Conservation (phyloP, 2,888 invertebrate species). For the Trimorus sp. region DNA sequence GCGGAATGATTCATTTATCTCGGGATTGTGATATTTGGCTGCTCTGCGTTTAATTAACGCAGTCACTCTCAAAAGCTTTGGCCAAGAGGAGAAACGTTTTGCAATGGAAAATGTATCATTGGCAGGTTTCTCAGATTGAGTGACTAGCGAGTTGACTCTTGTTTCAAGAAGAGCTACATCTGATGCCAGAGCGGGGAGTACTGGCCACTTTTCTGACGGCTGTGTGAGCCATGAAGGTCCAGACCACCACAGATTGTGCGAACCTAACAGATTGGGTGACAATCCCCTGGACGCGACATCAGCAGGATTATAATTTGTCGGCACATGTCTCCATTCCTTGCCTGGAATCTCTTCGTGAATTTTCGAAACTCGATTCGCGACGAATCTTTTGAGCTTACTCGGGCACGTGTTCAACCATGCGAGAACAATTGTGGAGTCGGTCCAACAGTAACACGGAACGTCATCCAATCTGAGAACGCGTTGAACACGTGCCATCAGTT, state of each 20-base stretch:
- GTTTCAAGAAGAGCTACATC: too few relatives aligned
- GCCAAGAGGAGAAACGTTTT: too few relatives aligned
- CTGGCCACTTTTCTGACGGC: too few relatives aligned
- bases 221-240: not conserved
- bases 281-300: conserved; percentile 69
- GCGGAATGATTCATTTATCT: too few relatives aligned
- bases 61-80: too few relatives aligned
- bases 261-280: not conserved
- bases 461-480: not conserved
- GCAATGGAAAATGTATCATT: too few relatives aligned
- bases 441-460: conserved; percentile 35
- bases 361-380: conserved; percentile 72
- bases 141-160: too few relatives aligned
- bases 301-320: conserved; percentile 72
- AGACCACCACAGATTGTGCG: not conserved
- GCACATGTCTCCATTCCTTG: conserved; percentile 70
- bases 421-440: conserved; percentile 69
- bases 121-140: too few relatives aligned
- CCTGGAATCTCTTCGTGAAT: conserved; percentile 69
- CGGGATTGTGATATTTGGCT: too few relatives aligned
- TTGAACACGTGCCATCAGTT: conserved; percentile 7
- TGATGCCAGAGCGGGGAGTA: too few relatives aligned
- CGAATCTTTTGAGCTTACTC: conserved; percentile 62
- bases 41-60: too few relatives aligned
- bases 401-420: conserved; percentile 68